Percentiles rank a stretch among this genome's conserved stretches.
Conservation (phyloP, 1,140 invertebrate species). For the Ceratina australensis region DNA sequence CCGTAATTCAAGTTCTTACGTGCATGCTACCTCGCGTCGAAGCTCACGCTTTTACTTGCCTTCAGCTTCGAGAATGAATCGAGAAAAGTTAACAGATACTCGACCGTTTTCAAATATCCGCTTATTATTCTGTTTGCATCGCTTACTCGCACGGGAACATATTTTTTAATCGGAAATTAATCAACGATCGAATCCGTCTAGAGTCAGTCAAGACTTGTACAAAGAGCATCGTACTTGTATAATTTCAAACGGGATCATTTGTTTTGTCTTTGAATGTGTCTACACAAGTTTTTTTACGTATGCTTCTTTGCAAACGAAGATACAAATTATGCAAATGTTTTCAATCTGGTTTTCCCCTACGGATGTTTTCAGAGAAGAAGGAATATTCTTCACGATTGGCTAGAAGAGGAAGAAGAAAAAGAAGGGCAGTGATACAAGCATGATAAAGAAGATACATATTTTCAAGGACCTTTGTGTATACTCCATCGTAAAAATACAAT, state of each 20-base stretch:
- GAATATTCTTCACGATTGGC: constrained; percentile 74
- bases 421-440: constrained; percentile 61
- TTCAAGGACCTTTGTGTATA: constrained; percentile 53
- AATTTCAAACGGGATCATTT: background rate
- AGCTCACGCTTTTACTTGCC: too few species aligned
- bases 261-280: background rate
- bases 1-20: too few species aligned
- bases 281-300: constrained; percentile 20
- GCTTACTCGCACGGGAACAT: constrained; percentile 4
- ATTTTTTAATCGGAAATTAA: constrained; percentile 4
- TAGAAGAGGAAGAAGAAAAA: constrained; percentile 68
- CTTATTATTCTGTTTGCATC: constrained; percentile 3
- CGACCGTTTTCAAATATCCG: background rate
- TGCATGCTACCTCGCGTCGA: too few species aligned
- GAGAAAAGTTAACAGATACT: too few species aligned
- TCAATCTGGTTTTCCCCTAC: background rate
- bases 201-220: constrained; percentile 18
- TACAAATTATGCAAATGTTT: background rate
- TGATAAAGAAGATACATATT: constrained; percentile 56
- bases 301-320: too few species aligned
- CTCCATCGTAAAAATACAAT: constrained; percentile 37
- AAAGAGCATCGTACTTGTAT: constrained; percentile 6
- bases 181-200: background rate
- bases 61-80: too few species aligned
- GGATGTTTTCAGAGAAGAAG: constrained; percentile 72